Evolutionary conservation across 2,797 vertebrate genomes (phyloP).

Genomic region (Onychomys arenicola): DNA sequence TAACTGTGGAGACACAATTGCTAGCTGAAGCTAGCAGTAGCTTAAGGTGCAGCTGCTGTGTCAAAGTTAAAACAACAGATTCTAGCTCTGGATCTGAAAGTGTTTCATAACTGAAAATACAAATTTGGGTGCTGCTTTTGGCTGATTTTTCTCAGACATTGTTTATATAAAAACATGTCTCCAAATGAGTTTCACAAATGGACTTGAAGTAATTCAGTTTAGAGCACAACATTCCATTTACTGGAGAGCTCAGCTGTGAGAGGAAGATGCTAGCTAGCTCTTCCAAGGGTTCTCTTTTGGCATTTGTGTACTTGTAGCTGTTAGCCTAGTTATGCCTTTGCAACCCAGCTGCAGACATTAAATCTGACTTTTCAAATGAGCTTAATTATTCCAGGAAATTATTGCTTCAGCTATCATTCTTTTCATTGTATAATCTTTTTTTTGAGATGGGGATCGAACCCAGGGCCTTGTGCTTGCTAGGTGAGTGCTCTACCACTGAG

Average conservation of each 20-base stretch:
- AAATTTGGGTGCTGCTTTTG: constrained; percentile 65
- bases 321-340: constrained; percentile 50
- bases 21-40: not conserved
- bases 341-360: constrained; percentile 72
- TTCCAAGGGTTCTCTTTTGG: constrained; percentile 67
- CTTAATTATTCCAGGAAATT: constrained; percentile 80
- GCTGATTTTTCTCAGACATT: constrained; percentile 78
- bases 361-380: constrained; percentile 74
- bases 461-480: too few species aligned
- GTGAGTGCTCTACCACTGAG: too few species aligned
- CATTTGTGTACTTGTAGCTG: constrained; percentile 44
- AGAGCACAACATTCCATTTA: constrained; percentile 77
- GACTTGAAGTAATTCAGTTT: constrained; percentile 79
- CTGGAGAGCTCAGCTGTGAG: constrained; percentile 59
- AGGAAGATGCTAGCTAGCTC: constrained; percentile 62
- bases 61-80: not conserved
- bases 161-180: constrained; percentile 80
- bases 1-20: not conserved
- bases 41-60: not conserved
- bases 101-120: constrained; percentile 80
- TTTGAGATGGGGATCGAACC: too few species aligned
- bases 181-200: constrained; percentile 82
- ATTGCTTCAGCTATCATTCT: constrained; percentile 65
- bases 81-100: constrained; percentile 66
- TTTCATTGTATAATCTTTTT: too few species aligned